Conservation (phyloP, 2,797 vertebrate genomes). For the Rhyacichthys aspro region DNA sequence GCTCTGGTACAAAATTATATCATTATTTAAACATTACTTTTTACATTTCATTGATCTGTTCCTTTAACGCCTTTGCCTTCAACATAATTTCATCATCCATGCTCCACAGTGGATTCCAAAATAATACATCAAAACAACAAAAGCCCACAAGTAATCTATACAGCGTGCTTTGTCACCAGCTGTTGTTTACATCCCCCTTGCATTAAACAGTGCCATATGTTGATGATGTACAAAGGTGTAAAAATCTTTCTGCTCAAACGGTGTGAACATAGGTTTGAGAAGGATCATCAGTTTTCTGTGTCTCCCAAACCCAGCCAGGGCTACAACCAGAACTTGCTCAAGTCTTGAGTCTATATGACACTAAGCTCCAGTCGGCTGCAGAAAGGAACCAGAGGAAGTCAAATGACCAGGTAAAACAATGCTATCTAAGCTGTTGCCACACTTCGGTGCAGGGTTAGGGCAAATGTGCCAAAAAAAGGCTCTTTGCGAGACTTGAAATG, state of each 20-base stretch:
- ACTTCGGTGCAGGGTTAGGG: conserved; percentile 54
- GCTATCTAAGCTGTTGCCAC: conserved; percentile 59
- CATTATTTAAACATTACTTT: too few relatives aligned
- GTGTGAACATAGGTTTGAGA: not conserved
- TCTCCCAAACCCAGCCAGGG: not conserved
- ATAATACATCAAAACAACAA: too few relatives aligned
- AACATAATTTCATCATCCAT: too few relatives aligned
- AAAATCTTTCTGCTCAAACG: too few relatives aligned
- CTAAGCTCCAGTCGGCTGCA: conserved; percentile 65
- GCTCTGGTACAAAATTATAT: too few relatives aligned
- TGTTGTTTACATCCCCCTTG: not conserved
- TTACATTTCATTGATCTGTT: too few relatives aligned
- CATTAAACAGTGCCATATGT: not conserved
- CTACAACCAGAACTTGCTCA: not conserved
- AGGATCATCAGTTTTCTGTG: conserved; percentile 7
- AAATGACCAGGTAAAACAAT: conserved; percentile 62
- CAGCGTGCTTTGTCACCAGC: not conserved
- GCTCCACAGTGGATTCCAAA: too few relatives aligned
- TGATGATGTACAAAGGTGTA: not conserved
- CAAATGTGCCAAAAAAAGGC: conserved; percentile 67
- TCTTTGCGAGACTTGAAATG: conserved; percentile 64
- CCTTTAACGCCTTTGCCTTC: too few relatives aligned
- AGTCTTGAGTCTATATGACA: conserved; percentile 6
- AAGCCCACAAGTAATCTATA: too few relatives aligned
- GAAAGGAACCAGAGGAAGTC: conserved; percentile 60